Evolutionary conservation across 1,140 invertebrate genomes (phyloP), one percentile per base, ranked within the genome.

Genomic region (Zaprionus ghesquierei): DNA sequence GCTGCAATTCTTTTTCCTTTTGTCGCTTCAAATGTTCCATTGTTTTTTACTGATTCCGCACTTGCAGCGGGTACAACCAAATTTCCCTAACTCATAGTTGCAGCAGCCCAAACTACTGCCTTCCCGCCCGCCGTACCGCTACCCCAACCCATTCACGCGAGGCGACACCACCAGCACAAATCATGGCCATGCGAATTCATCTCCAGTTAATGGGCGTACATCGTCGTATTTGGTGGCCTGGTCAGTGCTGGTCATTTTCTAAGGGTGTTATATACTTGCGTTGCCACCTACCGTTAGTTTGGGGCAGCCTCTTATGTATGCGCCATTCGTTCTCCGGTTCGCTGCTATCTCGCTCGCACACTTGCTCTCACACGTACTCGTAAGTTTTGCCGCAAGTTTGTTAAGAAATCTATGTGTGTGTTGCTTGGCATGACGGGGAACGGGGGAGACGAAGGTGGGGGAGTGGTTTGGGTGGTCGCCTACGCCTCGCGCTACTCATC

Each of bases 171-270:
- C 68, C 50, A 84, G 69, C 79, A 89, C 84, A 87, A 89, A 89
- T 89, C 79, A 87, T 89, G 84, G 84, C 60, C 76, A 81, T 51
- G 69, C 75, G 73, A 87, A 87, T 87, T 89, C 82, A 87, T 87
- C 84, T 87, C 75, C 79, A 84, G 82, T 87, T 89, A 89, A 89
- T 79, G 82, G 82, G 84, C 82, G 82, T 89, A 68, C 84, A 80
- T 68, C 49, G 69, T 64, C 51, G 61, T 53, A 74, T 69, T 75
- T 64, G 65, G 75, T 79, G 76, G 73, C 35, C 63, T 89, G 82
- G 84, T 82, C 82, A 89, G 82, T 87, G 70, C 69, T 87, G 82
- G 82, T 87, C 84, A 89, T 77, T 89, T 87, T 89, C 82, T 89
- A 87, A 82, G 82, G 82, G 82, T 87, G 82, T 75, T 87, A 87